These are phyloP conservation scores for Sylvia atricapilla DNA, from an alignment of 2,113 vertebrate species.

Conservation along the genomic window DNA sequence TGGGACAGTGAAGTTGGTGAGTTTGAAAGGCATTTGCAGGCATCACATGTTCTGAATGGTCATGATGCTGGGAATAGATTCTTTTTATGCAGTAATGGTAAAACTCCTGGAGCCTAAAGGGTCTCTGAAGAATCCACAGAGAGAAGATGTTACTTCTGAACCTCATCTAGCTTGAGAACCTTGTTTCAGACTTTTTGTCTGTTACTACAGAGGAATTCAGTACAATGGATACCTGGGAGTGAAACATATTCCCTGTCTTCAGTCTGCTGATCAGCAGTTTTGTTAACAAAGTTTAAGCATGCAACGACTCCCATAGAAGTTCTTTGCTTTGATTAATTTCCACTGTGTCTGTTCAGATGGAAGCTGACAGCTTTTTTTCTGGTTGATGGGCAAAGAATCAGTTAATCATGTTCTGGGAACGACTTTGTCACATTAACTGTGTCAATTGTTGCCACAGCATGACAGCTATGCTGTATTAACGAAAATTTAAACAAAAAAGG, in stretches of 20 bases:
- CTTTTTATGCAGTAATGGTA: neutral
- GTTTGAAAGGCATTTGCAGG: neutral
- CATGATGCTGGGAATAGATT: neutral
- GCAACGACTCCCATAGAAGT: neutral
- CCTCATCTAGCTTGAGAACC: neutral
- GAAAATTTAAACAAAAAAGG: neutral
- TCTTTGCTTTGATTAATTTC: neutral
- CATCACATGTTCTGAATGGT: neutral
- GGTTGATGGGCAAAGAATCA: neutral
- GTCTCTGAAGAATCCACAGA: neutral
- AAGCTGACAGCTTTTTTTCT: neutral
- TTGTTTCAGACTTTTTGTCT: neutral
- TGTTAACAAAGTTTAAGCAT: neutral
- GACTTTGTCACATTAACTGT: neutral
- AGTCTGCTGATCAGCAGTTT: neutral
- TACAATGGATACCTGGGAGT: neutral
- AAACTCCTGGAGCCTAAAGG: neutral
- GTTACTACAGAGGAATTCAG: neutral
- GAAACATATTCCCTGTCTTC: neutral
- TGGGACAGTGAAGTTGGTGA: neutral
- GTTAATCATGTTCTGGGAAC: neutral
- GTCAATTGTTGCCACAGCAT: neutral
- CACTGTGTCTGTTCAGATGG: neutral
- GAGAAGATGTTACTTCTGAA: neutral
- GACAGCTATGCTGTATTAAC: neutral